Conservation (phyloP, 2,888 invertebrate genomes). For the Yponomeuta sedellus region DNA sequence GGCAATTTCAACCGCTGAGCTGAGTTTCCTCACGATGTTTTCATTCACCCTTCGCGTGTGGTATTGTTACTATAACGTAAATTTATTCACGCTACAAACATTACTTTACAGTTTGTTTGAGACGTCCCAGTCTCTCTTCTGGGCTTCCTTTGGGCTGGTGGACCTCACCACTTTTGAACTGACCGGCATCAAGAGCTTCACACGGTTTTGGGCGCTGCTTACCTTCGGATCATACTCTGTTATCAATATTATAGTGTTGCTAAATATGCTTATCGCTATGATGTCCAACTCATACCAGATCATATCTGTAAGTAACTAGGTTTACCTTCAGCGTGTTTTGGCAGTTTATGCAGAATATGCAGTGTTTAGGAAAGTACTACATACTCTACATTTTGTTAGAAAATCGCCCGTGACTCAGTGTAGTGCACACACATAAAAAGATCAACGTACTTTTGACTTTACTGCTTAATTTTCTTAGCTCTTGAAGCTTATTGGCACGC, state of each 20-base stretch:
- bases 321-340: neutral
- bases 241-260: slow-evolving; percentile 96
- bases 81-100: too few relatives aligned
- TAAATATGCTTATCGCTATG: slow-evolving; percentile 99
- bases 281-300: slow-evolving; percentile 99
- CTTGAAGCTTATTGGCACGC: too few relatives aligned
- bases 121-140: slow-evolving; percentile 97
- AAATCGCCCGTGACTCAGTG: too few relatives aligned
- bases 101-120: slow-evolving; percentile 89
- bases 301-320: slow-evolving; percentile 86
- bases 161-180: slow-evolving; percentile 96
- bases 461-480: too few relatives aligned
- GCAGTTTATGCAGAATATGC: neutral
- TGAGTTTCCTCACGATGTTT: too few relatives aligned
- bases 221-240: slow-evolving; percentile 99
- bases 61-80: too few relatives aligned
- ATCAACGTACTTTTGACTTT: too few relatives aligned
- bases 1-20: too few relatives aligned
- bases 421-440: too few relatives aligned
- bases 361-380: too few relatives aligned
- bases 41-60: too few relatives aligned
- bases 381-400: too few relatives aligned
- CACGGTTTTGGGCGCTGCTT: slow-evolving; percentile 96
- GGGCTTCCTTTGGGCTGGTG: slow-evolving; percentile 98
- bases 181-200: slow-evolving; percentile 96